Evolutionary conservation across 2,113 vertebrate species (phyloP).

Genomic region (Oceanites oceanicus): DNA sequence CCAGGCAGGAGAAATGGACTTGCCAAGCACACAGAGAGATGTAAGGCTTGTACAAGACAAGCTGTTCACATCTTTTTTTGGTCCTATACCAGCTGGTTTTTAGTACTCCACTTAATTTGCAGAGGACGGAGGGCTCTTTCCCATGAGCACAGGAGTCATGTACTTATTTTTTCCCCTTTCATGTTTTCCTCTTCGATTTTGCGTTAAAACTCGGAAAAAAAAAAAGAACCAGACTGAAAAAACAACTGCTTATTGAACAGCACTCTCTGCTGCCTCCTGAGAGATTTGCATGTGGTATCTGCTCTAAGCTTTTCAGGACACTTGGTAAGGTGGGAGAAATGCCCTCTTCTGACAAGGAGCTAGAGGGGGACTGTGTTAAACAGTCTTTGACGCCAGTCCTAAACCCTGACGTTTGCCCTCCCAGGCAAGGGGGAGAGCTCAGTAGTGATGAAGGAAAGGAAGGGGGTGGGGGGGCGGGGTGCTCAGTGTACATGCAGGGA

Average conservation of each 20-base stretch:
- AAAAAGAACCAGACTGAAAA: background rate
- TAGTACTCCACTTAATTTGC: background rate
- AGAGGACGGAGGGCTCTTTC: background rate
- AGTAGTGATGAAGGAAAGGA: background rate
- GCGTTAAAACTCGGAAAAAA: background rate
- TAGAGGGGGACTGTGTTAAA: background rate
- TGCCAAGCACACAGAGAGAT: background rate
- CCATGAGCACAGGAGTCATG: background rate
- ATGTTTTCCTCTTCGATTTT: background rate
- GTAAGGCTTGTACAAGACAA: background rate
- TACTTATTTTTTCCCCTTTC: background rate
- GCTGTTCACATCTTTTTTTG: background rate
- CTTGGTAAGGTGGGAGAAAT: background rate
- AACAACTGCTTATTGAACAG: slow-evolving; percentile 19
- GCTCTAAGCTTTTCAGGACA: background rate
- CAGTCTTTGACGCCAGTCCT: background rate
- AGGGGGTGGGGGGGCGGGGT: fast-evolving
- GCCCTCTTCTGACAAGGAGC: background rate
- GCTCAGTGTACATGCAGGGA: too few species aligned
- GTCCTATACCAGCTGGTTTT: background rate
- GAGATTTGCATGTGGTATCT: background rate
- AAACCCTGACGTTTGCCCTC: background rate
- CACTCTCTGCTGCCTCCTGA: slow-evolving; percentile 49
- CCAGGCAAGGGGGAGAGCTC: background rate
- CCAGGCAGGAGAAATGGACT: background rate